Evolutionary conservation across 2,888 invertebrate species (phyloP).

Genomic region (Octonoba sinensis): DNA sequence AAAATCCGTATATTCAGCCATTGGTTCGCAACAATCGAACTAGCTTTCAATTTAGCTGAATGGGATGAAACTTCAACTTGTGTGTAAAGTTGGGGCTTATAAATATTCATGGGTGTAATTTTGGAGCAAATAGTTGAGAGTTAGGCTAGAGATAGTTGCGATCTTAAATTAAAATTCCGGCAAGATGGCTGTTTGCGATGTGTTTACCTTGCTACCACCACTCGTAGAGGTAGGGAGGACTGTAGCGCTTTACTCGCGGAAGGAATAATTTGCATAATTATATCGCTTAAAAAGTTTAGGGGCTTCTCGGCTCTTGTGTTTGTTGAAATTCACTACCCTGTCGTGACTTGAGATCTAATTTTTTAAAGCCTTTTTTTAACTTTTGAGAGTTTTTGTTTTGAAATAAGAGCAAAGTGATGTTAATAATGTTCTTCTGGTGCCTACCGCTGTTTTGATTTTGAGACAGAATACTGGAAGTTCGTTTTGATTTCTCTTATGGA

Average conservation of each 20-base stretch:
- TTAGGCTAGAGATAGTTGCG: constrained; percentile 21
- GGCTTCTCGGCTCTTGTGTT: no score
- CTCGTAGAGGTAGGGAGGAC: background rate
- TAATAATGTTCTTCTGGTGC: no score
- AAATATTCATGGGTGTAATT: constrained; percentile 42
- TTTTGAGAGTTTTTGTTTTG: no score
- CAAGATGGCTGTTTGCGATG: constrained; percentile 8
- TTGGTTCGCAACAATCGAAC: no score
- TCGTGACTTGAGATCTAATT: background rate
- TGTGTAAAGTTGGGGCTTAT: constrained; percentile 8
- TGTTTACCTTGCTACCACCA: constrained; percentile 16
- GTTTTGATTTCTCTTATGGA: no score
- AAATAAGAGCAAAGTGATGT: no score
- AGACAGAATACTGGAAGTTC: no score
- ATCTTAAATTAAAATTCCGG: constrained; percentile 34
- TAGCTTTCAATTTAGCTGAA: no score
- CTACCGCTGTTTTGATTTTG: no score
- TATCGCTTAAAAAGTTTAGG: no score
- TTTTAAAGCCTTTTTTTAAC: background rate
- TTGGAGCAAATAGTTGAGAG: constrained; percentile 31
- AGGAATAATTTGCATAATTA: constrained; percentile 27
- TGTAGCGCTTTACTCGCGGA: constrained; percentile 10
- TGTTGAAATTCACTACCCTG: background rate
- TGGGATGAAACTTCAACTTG: background rate
- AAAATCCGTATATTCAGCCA: no score